These are phyloP conservation scores for Upupa epops DNA, from an alignment of 2,113 vertebrate species.

Conservation along the genomic window DNA sequence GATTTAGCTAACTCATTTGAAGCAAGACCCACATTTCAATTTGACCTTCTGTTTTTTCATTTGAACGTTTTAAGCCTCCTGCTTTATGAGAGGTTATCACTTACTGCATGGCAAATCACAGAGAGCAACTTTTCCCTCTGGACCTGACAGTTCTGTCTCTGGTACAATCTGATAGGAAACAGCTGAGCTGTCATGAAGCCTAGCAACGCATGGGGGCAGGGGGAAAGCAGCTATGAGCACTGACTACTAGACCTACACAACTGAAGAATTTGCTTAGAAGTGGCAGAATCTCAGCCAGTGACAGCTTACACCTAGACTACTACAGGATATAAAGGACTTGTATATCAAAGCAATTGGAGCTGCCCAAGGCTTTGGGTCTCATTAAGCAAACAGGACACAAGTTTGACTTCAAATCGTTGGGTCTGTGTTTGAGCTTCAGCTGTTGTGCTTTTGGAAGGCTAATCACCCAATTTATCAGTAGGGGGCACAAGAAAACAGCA, in stretches of 20 bases:
- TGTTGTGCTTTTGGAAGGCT: neutral
- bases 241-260: neutral
- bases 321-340: neutral
- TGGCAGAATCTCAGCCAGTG: neutral
- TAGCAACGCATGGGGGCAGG: neutral
- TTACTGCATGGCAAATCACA: neutral
- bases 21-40: constrained; percentile 9
- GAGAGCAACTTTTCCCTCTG: neutral
- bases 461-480: neutral
- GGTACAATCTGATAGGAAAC: neutral
- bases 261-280: neutral
- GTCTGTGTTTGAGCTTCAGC: neutral
- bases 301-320: neutral
- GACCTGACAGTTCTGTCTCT: neutral
- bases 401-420: neutral
- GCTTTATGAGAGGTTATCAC: neutral
- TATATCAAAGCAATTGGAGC: neutral
- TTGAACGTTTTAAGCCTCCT: neutral
- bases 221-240: neutral
- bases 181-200: neutral
- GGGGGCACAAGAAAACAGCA: neutral
- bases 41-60: constrained; percentile 21
- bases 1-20: constrained; percentile 8
- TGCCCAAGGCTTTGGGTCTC: neutral
- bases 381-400: neutral